Conservation (phyloP, 1,140 invertebrate genomes). For the Holotrichia oblita region DNA sequence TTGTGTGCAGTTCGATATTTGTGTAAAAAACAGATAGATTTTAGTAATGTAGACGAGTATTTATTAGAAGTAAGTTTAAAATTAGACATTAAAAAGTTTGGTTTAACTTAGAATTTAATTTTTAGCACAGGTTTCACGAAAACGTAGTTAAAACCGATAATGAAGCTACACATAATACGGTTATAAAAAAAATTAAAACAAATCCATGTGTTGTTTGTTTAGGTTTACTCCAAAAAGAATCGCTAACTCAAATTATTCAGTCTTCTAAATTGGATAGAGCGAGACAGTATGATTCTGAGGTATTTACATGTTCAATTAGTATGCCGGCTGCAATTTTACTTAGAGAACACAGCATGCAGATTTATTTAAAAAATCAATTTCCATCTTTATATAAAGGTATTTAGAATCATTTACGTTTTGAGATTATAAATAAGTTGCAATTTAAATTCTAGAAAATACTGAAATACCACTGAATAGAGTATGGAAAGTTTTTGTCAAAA, state of each 20-base stretch:
- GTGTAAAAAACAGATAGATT: conserved; percentile 61
- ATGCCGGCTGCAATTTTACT: conserved; percentile 61
- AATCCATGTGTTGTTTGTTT: conserved; percentile 69
- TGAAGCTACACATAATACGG: conserved; percentile 2
- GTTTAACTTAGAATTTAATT: conserved; percentile 44
- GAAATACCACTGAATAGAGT: conserved; percentile 53
- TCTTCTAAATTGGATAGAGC: conserved; percentile 59
- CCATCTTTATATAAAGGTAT: conserved; percentile 53
- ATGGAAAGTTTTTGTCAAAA: conserved; percentile 51
- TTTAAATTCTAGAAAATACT: conserved; percentile 47
- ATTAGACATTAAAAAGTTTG: conserved; percentile 9
- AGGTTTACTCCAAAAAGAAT: conserved; percentile 68
- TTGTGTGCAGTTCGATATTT: conserved; percentile 66
- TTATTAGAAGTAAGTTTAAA: conserved; percentile 56
- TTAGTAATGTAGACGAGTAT: conserved; percentile 59
- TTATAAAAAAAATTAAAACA: conserved; percentile 58
- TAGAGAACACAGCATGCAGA: conserved; percentile 62
- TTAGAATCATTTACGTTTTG: background rate
- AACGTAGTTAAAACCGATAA: conserved; percentile 44
- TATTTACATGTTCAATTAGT: conserved; percentile 61
- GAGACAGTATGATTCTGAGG: conserved; percentile 59
- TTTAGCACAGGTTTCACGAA: conserved; percentile 53
- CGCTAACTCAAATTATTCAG: conserved; percentile 61
- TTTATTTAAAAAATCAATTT: conserved; percentile 60
- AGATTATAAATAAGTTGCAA: background rate